Evolutionary conservation across 2,113 vertebrate species (phyloP).

Genomic region (Lichenostomus cassidix): DNA sequence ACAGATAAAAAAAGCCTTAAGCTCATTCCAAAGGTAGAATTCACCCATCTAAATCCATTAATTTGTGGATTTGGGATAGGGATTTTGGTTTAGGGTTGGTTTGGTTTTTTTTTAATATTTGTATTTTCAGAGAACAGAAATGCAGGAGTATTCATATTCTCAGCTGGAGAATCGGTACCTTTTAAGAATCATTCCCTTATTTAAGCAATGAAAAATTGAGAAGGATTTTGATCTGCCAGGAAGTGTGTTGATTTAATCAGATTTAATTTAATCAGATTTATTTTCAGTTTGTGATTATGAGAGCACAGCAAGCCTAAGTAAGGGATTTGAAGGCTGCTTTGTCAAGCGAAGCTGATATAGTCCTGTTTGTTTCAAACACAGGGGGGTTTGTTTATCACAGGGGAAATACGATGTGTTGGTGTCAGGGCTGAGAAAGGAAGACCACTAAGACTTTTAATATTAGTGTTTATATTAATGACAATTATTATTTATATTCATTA

Average conservation of each 20-base stretch:
- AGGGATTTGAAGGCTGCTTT: not conserved
- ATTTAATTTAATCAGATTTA: not conserved
- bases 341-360: not conserved
- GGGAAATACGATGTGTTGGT: not conserved
- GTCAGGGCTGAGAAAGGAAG: not conserved
- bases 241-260: not conserved
- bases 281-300: not conserved
- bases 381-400: not conserved
- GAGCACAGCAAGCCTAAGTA: not conserved
- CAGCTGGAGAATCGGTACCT: accelerated
- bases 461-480: not conserved
- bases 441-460: not conserved
- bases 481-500: not conserved
- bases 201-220: not conserved
- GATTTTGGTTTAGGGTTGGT: not conserved
- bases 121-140: not conserved
- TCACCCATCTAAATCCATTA: not conserved
- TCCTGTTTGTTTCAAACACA: not conserved
- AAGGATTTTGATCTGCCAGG: not conserved
- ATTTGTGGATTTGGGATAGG: not conserved
- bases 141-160: not conserved
- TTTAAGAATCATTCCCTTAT: not conserved
- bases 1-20: not conserved
- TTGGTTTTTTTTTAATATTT: not conserved
- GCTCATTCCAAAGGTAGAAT: not conserved